Evolutionary conservation across 2,888 invertebrate species (phyloP), one percentile per base, ranked within the genome.

Genomic region (Caenorhabditis parvicauda): DNA sequence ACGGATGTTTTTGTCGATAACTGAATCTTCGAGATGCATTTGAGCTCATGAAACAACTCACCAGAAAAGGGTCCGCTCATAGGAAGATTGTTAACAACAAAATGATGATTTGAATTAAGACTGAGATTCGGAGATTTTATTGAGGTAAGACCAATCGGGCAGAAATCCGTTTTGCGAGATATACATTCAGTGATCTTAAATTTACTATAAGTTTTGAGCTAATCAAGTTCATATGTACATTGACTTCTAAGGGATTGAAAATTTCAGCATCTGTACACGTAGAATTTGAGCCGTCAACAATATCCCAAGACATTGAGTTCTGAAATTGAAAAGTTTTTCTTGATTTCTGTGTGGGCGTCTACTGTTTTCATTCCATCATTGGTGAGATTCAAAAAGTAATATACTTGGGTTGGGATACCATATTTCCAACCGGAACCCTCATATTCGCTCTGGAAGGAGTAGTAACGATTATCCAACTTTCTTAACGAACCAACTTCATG

Each of bases 91-190:
- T 61, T 57, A 4, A 66, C 59, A 19, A 63, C 58, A 42, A 66
- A 58, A 44, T 70, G 70, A 46, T 63, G 52, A 43, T 59, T 56
- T 29, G 62, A 54, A 39, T 63, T 59, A 29, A 57, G 52, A 28
- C 52, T 35, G 21, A 70, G 47, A 14, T 50, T 51, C 22, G 54
- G 52, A 9, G 64, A 65, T 44, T 65, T 60, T 37, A 62, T 62
- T 32, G 67, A 53, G 2, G 67, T 54, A 48, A 59, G 64, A 44
- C 70, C 70, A 39, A 70, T 59, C 9, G 70, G 67, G 39, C 70
- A 70, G 37, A 61, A 44, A 22, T 59, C 57, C 22, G 46, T 57
- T 37, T 48, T 50, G 7, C 54, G 47, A 9, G 38, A 27, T 12
- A 57, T 53, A 44, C 67, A 67, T 17, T 54, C 60, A 9, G 60